phyloP scores from a whole-genome alignment of 2,797 vertebrate species.

The Oryzias dopingdopingensis region DNA sequence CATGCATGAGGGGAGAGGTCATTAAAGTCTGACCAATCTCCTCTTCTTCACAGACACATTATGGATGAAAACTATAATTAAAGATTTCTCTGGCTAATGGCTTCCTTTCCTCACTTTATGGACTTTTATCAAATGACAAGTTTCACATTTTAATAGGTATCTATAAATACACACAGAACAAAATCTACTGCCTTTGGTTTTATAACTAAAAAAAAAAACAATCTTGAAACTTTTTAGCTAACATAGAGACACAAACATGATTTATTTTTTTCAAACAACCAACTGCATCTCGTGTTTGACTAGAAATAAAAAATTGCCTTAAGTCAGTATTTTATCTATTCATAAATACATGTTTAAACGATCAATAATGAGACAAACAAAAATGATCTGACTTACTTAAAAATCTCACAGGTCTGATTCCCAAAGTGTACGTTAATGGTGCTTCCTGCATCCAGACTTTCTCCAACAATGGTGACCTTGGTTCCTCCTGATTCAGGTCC shows the following conservation, averaged over 20 bases:
- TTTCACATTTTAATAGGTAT: slow-evolving; percentile 67
- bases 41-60: slow-evolving; percentile 73
- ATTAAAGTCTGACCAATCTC: slow-evolving; percentile 58
- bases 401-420: slow-evolving; percentile 92
- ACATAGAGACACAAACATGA: slow-evolving; percentile 1
- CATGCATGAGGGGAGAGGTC: slow-evolving; percentile 34
- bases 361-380: neutral
- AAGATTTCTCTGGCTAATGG: slow-evolving; percentile 61
- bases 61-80: slow-evolving; percentile 82
- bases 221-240: slow-evolving; percentile 36
- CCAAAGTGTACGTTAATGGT: slow-evolving; percentile 84
- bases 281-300: slow-evolving; percentile 4
- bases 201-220: slow-evolving; percentile 24
- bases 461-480: slow-evolving; percentile 89
- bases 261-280: neutral
- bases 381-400: slow-evolving; percentile 77
- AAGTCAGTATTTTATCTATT: no score
- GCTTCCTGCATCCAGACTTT: slow-evolving; percentile 89
- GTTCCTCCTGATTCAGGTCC: slow-evolving; percentile 94
- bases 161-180: slow-evolving; percentile 65
- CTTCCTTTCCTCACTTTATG: slow-evolving; percentile 50
- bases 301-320: neutral
- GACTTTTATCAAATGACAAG: slow-evolving; percentile 49
- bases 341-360: slow-evolving; percentile 1
- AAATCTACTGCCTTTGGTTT: slow-evolving; percentile 34